phyloP scores from a whole-genome alignment of 23 tunicate species.

The Diplosoma virens region DNA sequence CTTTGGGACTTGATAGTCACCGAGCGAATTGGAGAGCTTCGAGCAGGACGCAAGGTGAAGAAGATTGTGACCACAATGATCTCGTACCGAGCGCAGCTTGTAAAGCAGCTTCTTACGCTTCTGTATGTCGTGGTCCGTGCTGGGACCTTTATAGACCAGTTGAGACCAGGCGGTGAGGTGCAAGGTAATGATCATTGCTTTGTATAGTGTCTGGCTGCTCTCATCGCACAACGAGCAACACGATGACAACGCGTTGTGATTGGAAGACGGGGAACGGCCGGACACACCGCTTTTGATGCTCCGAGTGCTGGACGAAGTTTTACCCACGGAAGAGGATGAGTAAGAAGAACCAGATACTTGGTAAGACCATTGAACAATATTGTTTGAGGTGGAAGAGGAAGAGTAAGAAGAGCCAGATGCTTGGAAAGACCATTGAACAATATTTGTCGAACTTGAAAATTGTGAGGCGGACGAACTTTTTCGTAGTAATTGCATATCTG shows the following conservation, averaged over 20 bases:
- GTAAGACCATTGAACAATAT: too few species aligned
- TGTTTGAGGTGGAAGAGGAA: too few species aligned
- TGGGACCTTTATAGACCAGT: conserved; percentile 16
- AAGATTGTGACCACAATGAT: conserved; percentile 66
- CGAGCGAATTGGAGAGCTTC: conserved; percentile 60
- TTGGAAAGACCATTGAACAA: not conserved
- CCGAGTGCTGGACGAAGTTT: conserved; percentile 11
- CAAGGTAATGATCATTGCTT: conserved; percentile 74
- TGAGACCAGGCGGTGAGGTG: conserved; percentile 68
- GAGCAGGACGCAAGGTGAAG: conserved; percentile 78
- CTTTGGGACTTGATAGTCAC: conserved; percentile 69
- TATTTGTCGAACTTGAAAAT: not conserved
- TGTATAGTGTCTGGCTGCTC: conserved; percentile 71
- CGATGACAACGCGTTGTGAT: not conserved
- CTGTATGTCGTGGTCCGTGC: not conserved
- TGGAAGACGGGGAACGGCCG: not conserved
- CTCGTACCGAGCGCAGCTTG: conserved; percentile 38
- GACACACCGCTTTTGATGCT: not conserved
- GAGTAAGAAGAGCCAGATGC: not conserved
- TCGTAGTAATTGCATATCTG: too few species aligned
- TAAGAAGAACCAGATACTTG: too few species aligned
- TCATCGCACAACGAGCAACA: conserved; percentile 81
- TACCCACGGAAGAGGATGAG: not conserved
- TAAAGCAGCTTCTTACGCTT: conserved; percentile 39
- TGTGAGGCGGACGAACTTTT: not conserved